phyloP scores from a whole-genome alignment of 1,140 invertebrate species.

The Rhopalosiphum maidis region DNA sequence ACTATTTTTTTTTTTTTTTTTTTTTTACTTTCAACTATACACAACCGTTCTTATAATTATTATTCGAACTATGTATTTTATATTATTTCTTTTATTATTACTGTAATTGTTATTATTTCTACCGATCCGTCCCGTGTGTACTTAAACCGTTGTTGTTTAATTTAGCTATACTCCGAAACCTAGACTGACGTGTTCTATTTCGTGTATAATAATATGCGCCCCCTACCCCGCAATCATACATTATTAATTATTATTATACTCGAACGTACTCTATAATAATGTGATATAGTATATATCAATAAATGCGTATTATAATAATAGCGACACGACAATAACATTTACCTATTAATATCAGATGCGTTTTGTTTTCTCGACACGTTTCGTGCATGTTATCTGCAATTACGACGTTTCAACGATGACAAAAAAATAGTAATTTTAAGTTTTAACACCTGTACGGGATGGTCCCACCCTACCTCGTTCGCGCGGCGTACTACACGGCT shows the following conservation, averaged over 20 bases:
- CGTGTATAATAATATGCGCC: neutral
- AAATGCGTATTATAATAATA: neutral
- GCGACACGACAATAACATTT: neutral
- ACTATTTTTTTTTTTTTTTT: neutral
- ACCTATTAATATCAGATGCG: neutral
- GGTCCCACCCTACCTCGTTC: too few species aligned
- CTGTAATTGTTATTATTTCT: neutral
- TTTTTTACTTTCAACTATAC: neutral
- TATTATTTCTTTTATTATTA: neutral
- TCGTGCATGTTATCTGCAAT: neutral
- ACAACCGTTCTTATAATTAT: neutral
- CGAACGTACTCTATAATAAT: neutral
- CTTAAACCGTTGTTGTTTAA: constrained; percentile 32
- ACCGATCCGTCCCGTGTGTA: constrained; percentile 28
- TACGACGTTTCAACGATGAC: neutral
- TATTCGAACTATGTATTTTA: neutral
- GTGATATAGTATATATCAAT: too few species aligned
- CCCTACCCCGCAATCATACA: neutral
- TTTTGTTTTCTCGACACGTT: neutral
- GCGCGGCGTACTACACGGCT: neutral
- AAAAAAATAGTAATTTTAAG: neutral
- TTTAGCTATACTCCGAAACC: neutral
- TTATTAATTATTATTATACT: neutral
- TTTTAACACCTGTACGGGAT: neutral
- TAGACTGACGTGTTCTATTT: neutral